Evolutionary conservation across 2,113 vertebrate species (phyloP).

Genomic region (Speoplatyrhinus poulsoni): DNA sequence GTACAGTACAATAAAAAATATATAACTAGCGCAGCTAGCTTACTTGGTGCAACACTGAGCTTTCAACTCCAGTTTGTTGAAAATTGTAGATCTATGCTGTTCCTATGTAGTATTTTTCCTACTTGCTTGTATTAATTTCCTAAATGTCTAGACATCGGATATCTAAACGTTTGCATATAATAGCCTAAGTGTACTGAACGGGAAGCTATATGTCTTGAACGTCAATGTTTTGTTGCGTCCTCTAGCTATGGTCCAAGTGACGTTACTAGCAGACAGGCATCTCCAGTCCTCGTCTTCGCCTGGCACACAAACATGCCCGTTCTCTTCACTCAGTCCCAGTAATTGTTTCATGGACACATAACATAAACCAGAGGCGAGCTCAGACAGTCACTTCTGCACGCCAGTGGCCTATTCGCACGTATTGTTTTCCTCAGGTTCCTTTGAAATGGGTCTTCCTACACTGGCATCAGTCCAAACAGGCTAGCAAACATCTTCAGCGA

Average conservation of each 20-base stretch:
- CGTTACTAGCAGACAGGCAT: slow-evolving; percentile 56
- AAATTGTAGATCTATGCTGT: too few relatives aligned
- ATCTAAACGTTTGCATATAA: too few relatives aligned
- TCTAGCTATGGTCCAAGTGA: slow-evolving; percentile 21
- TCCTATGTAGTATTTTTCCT: too few relatives aligned
- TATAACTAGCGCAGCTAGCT: slow-evolving; percentile 27
- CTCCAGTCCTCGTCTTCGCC: slow-evolving; percentile 47
- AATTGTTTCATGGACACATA: slow-evolving; percentile 15
- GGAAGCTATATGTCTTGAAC: background rate
- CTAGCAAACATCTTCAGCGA: too few relatives aligned
- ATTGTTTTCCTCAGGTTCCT: too few relatives aligned
- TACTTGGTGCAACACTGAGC: background rate
- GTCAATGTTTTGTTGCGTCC: background rate
- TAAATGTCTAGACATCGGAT: too few relatives aligned
- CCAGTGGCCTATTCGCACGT: background rate
- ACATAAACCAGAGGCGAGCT: background rate
- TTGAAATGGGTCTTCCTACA: background rate
- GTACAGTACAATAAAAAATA: background rate
- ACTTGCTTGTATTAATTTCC: too few relatives aligned
- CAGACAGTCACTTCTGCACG: background rate
- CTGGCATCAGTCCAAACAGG: background rate
- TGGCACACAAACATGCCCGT: slow-evolving; percentile 43
- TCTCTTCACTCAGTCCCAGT: background rate
- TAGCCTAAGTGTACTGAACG: too few relatives aligned
- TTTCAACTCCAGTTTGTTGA: background rate